Percentiles rank a stretch among this genome's conserved stretches.
These are phyloP conservation scores for Aplochiton taeniatus DNA, from an alignment of 2,797 vertebrate species.

Conservation along the genomic window DNA sequence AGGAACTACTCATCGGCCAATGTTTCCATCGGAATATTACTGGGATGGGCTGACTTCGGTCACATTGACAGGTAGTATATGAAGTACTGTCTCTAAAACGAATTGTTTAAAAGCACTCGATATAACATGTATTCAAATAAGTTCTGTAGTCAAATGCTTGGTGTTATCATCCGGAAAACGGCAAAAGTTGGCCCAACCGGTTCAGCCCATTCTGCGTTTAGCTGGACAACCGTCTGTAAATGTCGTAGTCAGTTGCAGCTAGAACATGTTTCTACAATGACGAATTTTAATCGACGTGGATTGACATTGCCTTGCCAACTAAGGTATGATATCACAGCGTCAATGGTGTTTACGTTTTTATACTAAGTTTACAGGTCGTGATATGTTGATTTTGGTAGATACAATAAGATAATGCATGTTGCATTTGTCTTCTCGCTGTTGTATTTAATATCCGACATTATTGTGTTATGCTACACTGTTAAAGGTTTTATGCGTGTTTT, in stretches of 20 bases:
- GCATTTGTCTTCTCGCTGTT: no score
- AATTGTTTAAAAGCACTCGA: not conserved
- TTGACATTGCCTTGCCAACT: not conserved
- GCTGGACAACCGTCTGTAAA: constrained; percentile 50
- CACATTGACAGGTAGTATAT: constrained; percentile 10
- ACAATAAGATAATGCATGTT: no score
- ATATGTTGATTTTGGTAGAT: no score
- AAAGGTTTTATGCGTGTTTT: not conserved
- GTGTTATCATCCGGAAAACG: constrained; percentile 23
- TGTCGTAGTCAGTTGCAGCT: constrained; percentile 42
- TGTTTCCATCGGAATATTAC: constrained; percentile 52
- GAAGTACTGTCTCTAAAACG: not conserved
- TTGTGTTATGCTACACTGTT: no score
- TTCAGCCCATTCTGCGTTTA: constrained; percentile 24
- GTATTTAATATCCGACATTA: no score
- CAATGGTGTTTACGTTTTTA: no score
- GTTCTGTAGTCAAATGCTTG: constrained; percentile 30
- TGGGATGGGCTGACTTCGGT: constrained; percentile 12
- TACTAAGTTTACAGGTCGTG: no score
- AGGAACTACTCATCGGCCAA: constrained; percentile 52
- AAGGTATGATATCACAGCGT: constrained; percentile 40
- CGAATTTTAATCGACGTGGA: not conserved
- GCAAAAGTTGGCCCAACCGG: not conserved
- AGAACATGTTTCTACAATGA: no score
- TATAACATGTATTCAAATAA: constrained; percentile 53